Percentiles rank a stretch among this genome's conserved stretches.
These are phyloP conservation scores for Parazoanthus swiftii DNA, from an alignment of 92 coral and sea anemone genomes.

Conservation along the genomic window DNA sequence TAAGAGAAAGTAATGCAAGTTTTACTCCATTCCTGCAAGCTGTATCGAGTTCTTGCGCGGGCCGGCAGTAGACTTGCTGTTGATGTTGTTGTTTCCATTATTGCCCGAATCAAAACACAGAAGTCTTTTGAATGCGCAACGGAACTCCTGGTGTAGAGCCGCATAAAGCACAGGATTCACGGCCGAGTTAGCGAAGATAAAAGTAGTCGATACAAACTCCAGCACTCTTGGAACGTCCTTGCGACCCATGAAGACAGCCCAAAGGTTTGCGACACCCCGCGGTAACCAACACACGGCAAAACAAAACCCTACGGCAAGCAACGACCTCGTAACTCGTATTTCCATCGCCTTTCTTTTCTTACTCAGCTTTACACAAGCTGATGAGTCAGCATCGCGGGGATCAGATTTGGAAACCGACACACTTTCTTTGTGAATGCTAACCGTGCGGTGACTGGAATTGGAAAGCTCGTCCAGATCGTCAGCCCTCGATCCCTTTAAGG, in stretches of 20 bases:
- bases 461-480: conserved; percentile 12
- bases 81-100: not conserved
- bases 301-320: conserved; percentile 82
- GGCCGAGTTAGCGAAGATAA: conserved; percentile 85
- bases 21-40: not conserved
- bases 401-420: not conserved
- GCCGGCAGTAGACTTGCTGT: not conserved
- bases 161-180: conserved; percentile 93
- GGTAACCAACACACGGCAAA: conserved; percentile 97
- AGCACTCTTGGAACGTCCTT: conserved; percentile 84
- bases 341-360: conserved; percentile 71
- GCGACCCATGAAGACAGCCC: conserved; percentile 87
- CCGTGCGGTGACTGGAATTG: not conserved
- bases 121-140: conserved; percentile 75
- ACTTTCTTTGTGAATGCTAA: not conserved
- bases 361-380: conserved; percentile 43
- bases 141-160: conserved; percentile 85
- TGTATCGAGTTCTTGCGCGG: conserved; percentile 29
- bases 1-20: no score
- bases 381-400: conserved; percentile 4
- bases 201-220: conserved; percentile 86
- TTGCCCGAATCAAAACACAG: conserved; percentile 52
- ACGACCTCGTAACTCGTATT: conserved; percentile 82
- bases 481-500: not conserved
- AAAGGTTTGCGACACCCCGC: conserved; percentile 89